Evolutionary conservation across 1,140 invertebrate species (phyloP), one percentile per base, ranked within the genome.

Genomic region (Hyposmocoma kahamanoa): DNA sequence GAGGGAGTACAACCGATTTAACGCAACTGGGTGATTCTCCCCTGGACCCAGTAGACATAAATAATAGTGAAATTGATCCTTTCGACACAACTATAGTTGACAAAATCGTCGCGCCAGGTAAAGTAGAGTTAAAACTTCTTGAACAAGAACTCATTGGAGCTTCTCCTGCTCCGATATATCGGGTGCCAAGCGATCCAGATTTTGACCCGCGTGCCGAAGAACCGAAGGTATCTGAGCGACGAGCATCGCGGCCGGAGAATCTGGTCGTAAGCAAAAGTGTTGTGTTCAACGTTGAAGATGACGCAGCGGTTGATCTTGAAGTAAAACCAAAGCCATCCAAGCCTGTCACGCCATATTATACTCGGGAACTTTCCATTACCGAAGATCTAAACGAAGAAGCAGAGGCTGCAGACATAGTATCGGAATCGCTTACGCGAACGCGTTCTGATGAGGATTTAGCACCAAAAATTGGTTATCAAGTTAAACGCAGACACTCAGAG

Each of bases 51-150:
- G 58, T 88, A 15, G 87, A 89, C 54, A 72, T 87, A 18, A 84
- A 88, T 36, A 79, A 87, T 54, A 89, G 87, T 36, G 92, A 94
- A 63, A 90, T 91, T 13, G 95, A 96, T 88, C 95, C 94, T 0
- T 96, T 96, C 60, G 94, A 96, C 66, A 96, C 95, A 2, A 95
- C 94, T 0, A 89, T 90, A 10, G 88, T 95, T 6, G 90, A 92
- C 64, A 89, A 90, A 20, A 83, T 91, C 15, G 88, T 90, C 34
- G 90, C 91, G 50, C 93, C 93, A 1, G 92, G 93, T 47, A 91
- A 91, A 82, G 89, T 92, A 9, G 94, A 96, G 82, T 68, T 96
- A 4, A 94, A 94, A 72, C 90, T 92, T 62, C 74, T 95, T 15
- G 94, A 95, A 83, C 89, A 92, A 64, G 94, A 95, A 78, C 67